Evolutionary conservation across 2,113 vertebrate genomes (phyloP).

Genomic region (Aspidoscelis tigris): DNA sequence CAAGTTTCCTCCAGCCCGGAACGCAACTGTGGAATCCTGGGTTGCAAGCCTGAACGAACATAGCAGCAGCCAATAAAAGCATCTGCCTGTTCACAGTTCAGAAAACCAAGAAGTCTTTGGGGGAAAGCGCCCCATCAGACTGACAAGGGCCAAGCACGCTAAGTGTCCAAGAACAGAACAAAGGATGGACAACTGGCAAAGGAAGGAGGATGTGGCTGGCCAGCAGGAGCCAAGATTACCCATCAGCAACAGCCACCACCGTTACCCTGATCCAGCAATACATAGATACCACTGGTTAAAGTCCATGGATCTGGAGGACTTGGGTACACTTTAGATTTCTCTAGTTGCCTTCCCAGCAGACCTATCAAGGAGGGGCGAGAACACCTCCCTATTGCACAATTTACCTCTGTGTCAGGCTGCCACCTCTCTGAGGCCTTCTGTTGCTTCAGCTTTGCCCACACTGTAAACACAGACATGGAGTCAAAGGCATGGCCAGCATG

Average conservation of each 20-base stretch:
- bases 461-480: conserved; percentile 70
- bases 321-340: background rate
- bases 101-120: too few relatives aligned
- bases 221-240: too few relatives aligned
- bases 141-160: background rate
- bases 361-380: background rate
- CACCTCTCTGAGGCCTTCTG: conserved; percentile 96
- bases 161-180: background rate
- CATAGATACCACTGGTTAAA: too few relatives aligned
- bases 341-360: background rate
- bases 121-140: too few relatives aligned
- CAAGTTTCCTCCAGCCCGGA: too few relatives aligned
- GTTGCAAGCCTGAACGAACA: background rate
- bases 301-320: background rate
- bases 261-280: too few relatives aligned
- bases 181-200: too few relatives aligned
- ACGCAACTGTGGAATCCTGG: too few relatives aligned
- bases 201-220: too few relatives aligned
- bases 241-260: too few relatives aligned
- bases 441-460: conserved; percentile 97
- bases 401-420: conserved; percentile 98
- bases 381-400: conserved; percentile 26
- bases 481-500: background rate
- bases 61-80: background rate
- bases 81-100: too few relatives aligned